Conservation (phyloP, 2,113 vertebrate species). For the Stegostoma tigrinum region DNA sequence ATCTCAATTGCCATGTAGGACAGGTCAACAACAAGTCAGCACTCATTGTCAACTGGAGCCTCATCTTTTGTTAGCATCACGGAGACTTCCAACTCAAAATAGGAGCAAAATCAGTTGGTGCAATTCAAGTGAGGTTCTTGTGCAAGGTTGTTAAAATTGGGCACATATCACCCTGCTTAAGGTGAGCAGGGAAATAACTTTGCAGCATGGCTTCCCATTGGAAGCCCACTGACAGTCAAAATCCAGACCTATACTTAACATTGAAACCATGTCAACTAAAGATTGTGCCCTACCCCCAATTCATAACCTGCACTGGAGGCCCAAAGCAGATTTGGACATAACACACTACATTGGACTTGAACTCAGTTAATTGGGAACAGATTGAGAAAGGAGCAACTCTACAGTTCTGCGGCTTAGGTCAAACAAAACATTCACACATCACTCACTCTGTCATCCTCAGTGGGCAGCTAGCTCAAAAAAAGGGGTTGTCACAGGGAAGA, state of each 20-base stretch:
- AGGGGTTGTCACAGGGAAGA: constrained; percentile 22
- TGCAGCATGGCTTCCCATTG: not conserved
- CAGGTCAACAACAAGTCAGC: not conserved
- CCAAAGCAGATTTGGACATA: constrained; percentile 16
- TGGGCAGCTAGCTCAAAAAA: constrained; percentile 12
- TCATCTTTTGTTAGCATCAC: not conserved
- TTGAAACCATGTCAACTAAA: not conserved
- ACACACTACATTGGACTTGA: constrained; percentile 21
- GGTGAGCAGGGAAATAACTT: not conserved
- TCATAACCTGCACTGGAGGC: constrained; percentile 3
- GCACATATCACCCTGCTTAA: not conserved
- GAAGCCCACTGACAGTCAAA: not conserved
- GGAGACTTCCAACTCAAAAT: not conserved
- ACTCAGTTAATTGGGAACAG: constrained; percentile 32
- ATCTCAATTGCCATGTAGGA: not conserved
- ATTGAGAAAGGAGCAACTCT: constrained; percentile 19
- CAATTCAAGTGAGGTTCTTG: not conserved
- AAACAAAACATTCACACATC: constrained; percentile 33
- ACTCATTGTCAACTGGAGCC: not conserved
- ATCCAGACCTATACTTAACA: not conserved
- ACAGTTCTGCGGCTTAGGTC: constrained; percentile 8
- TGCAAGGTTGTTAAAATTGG: not conserved
- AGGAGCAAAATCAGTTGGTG: not conserved
- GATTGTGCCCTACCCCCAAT: not conserved
- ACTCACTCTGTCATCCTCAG: constrained; percentile 26